A percentile compares a stretch with the other conserved stretches of the same genome.
Conservation (phyloP, 2,797 vertebrate species). For the Glossophaga mutica region DNA sequence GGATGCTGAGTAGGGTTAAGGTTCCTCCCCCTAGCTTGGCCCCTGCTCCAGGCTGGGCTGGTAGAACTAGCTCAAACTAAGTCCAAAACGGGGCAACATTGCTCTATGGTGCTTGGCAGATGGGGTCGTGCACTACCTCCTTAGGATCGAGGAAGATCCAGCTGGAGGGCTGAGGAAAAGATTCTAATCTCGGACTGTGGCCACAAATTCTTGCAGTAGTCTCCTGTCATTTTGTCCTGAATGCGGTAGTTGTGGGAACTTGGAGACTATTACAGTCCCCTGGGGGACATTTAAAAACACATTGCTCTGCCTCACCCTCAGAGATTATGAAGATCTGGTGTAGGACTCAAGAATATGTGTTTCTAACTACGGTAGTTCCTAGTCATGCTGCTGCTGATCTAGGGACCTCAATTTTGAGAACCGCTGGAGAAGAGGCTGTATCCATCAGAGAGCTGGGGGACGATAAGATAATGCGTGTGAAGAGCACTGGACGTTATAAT, state of each 20-base stretch:
- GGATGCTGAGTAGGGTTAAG: rapidly evolving
- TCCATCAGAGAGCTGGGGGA: background rate
- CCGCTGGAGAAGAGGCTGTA: background rate
- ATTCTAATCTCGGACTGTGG: background rate
- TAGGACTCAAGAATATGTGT: background rate
- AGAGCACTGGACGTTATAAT: background rate
- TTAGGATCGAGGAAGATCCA: background rate
- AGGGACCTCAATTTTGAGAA: background rate
- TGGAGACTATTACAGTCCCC: background rate
- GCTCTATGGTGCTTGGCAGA: background rate
- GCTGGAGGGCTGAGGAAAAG: no score
- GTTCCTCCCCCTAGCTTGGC: rapidly evolving
- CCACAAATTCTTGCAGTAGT: background rate
- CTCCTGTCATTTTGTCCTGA: background rate
- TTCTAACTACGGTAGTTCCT: background rate
- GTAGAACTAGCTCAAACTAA: rapidly evolving
- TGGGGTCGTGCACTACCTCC: background rate
- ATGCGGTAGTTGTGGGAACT: background rate
- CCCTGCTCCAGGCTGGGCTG: rapidly evolving
- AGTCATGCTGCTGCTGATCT: background rate
- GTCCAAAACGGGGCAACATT: rapidly evolving
- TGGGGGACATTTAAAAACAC: background rate
- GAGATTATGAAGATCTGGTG: background rate
- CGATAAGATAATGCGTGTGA: background rate
- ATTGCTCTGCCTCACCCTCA: background rate